phyloP scores from a whole-genome alignment of 2,888 invertebrate genomes.

The Dyspetes luteomarginatus region DNA sequence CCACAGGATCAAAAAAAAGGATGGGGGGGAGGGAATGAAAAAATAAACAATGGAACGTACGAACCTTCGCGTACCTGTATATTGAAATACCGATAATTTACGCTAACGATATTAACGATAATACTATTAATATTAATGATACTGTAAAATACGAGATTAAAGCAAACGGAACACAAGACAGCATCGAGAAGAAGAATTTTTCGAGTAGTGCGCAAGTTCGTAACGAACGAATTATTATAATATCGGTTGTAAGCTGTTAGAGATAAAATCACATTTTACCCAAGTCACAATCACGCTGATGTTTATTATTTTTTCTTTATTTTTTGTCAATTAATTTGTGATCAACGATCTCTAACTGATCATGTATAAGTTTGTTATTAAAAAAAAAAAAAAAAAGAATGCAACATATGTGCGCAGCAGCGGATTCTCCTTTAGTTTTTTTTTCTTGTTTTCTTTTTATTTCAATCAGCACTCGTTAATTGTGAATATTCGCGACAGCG shows the following conservation, averaged over 20 bases:
- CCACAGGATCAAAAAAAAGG: conserved; percentile 6
- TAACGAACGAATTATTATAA: conserved; percentile 14
- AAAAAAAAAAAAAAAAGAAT: conserved; percentile 34
- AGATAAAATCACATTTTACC: conserved; percentile 25
- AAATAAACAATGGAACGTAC: conserved; percentile 17
- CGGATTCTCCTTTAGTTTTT: conserved; percentile 29
- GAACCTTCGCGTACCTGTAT: conserved; percentile 63
- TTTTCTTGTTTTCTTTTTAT: conserved; percentile 41
- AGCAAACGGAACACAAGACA: conserved; percentile 6
- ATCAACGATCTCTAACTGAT: conserved; percentile 49
- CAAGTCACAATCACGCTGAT: conserved; percentile 29
- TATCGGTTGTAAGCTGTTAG: conserved; percentile 2
- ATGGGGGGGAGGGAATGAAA: conserved; percentile 14
- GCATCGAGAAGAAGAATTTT: conserved; percentile 37
- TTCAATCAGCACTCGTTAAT: conserved; percentile 68
- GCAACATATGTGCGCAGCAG: conserved; percentile 33
- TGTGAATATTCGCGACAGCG: conserved; percentile 73
- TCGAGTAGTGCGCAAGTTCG: background rate
- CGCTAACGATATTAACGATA: conserved; percentile 61
- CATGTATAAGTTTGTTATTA: conserved; percentile 57
- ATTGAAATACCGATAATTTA: conserved; percentile 63
- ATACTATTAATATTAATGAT: conserved; percentile 54
- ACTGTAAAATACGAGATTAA: conserved; percentile 62
- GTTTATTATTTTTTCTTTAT: too few species aligned
- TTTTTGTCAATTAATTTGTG: conserved; percentile 49